Base-by-base conservation (phyloP, 2,888 invertebrate genomes). In the Netelia fuscicornis region DNA sequence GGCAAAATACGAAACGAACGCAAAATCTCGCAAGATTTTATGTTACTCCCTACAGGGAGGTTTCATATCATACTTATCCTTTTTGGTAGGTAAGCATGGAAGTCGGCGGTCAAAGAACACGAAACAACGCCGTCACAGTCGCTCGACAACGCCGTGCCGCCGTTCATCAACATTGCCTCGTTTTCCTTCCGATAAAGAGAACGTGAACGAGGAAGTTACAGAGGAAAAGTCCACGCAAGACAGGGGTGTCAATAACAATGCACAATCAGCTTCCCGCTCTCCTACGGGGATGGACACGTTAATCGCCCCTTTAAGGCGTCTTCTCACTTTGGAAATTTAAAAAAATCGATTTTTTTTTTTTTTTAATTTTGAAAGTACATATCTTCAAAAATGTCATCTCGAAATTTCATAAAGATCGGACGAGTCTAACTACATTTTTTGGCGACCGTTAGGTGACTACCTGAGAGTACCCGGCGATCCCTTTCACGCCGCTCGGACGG, bases 21-120 rank as follows among this genome's bases (percentile, higher is more conserved):
- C 44, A 17, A 58, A 74, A 74, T 74, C 62, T 62, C 44, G 74
- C 44, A 72, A 72, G 60, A 72, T 71, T 60, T 58, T 8, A 60
- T 58, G 60, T 42, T 9, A 58, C 60, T 37, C 20, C 67, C 11
- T 42, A 44, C 72, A 72, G 2, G 44, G 42, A 72, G 60, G 30
- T 23, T 13, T 52, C 9, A 25, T 62, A n/a, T 17, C 17, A 30
- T 71, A 0, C 17, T 17, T 17, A 17, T 17, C 17, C 17, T 17
- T 17, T 17, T 17, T 48, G 62, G 62, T 62, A 74, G 48, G 74
- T 17, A 74, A 62, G 17, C 74, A 30, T 62, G 62, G 74, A 17
- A 25, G 58, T 42, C 71, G 71, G 13, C 70, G 54, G 6, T 71
- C 71, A 17, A 6, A 10, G 37, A 56, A 58, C 17, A 17, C 58